Conservation (phyloP, 2,888 invertebrate genomes). For the Acleris sparsana region DNA sequence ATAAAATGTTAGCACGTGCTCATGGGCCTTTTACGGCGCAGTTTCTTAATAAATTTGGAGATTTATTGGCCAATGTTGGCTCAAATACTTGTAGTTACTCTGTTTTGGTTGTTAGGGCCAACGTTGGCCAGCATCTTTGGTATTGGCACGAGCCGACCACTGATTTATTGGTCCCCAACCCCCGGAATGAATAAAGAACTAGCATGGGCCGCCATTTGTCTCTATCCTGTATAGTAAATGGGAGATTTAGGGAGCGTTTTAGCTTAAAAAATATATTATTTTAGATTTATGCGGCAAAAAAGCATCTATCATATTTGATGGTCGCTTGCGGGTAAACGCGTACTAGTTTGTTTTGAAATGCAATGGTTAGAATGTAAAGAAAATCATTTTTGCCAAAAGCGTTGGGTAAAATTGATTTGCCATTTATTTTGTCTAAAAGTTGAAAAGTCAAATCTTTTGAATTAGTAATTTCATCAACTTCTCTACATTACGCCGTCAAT, state of each 20-base stretch:
- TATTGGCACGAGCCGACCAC: constrained; percentile 53
- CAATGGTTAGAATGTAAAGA: not conserved
- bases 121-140: constrained; percentile 45
- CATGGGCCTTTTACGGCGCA: constrained; percentile 17
- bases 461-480: too few relatives aligned
- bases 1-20: constrained; percentile 34
- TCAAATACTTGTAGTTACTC: constrained; percentile 6
- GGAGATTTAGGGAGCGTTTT: constrained; percentile 61
- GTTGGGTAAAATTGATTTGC: too few relatives aligned
- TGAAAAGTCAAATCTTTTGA: too few relatives aligned
- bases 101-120: constrained; percentile 4
- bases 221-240: constrained; percentile 76
- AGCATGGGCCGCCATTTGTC: constrained; percentile 69
- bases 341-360: not conserved
- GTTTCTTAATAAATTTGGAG: constrained; percentile 14
- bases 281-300: constrained; percentile 25
- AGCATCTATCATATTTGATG: constrained; percentile 26
- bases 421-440: too few relatives aligned
- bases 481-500: too few relatives aligned
- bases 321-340: constrained; percentile 24
- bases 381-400: not conserved
- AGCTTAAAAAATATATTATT: constrained; percentile 33
- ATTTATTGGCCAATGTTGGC: constrained; percentile 18
- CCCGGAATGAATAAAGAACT: constrained; percentile 72
- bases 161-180: constrained; percentile 65